Evolutionary conservation across 2,113 vertebrate species (phyloP).

Genomic region (Oreotragus oreotragus): DNA sequence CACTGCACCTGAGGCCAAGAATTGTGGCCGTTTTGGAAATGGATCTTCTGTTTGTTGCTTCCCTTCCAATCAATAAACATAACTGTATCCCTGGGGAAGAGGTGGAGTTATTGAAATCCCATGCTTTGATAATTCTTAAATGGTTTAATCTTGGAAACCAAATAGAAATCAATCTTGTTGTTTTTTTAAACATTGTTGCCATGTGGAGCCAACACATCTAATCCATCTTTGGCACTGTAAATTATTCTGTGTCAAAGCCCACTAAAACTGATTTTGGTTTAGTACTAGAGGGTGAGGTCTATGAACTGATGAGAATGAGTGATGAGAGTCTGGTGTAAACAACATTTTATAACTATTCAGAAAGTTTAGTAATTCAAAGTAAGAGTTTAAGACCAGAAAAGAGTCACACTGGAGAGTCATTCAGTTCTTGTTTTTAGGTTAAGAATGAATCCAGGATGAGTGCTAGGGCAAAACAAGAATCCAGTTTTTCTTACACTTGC

Average conservation of each 20-base stretch:
- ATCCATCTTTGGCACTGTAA: background rate
- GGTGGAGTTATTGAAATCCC: constrained; percentile 53
- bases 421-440: background rate
- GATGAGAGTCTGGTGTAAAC: constrained; percentile 6
- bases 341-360: constrained; percentile 24
- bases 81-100: constrained; percentile 49
- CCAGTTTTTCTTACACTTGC: background rate
- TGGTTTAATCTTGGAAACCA: constrained; percentile 64
- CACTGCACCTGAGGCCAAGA: background rate
- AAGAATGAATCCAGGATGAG: constrained; percentile 4
- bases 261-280: background rate
- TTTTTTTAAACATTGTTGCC: constrained; percentile 5
- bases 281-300: background rate
- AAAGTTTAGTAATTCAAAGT: constrained; percentile 5
- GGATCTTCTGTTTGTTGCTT: background rate
- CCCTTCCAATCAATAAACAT: background rate
- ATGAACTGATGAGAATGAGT: background rate
- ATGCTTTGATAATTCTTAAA: constrained; percentile 50
- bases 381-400: constrained; percentile 19
- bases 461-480: background rate
- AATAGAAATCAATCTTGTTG: constrained; percentile 34
- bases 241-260: background rate
- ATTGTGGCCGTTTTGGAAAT: constrained; percentile 22
- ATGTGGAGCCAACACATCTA: background rate
- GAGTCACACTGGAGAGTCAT: background rate